A percentile compares a stretch with the other conserved stretches of the same genome.
Evolutionary conservation across 2,113 vertebrate species (phyloP).

Genomic region (Hucho hucho): DNA sequence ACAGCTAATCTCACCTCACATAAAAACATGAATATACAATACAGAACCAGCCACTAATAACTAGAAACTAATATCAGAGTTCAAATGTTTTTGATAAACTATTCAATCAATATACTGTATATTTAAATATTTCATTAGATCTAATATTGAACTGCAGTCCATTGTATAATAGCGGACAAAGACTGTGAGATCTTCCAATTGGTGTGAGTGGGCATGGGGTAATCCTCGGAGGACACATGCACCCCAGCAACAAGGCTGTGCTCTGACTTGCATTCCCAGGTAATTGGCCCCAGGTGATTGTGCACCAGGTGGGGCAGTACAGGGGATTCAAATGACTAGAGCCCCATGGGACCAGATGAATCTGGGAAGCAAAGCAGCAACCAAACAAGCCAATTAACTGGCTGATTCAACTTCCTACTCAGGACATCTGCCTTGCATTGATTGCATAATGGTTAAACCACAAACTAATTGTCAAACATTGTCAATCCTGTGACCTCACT

Average conservation of each 20-base stretch:
- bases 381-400: background rate
- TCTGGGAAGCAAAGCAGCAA: background rate
- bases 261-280: background rate
- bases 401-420: background rate
- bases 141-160: background rate
- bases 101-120: background rate
- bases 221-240: background rate
- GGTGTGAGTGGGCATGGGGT: background rate
- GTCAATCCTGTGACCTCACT: too few species aligned
- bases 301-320: conserved; percentile 1
- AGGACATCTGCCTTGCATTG: background rate
- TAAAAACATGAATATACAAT: too few species aligned
- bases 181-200: background rate
- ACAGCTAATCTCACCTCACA: too few species aligned
- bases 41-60: too few species aligned
- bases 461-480: too few species aligned
- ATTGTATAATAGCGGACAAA: background rate
- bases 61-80: too few species aligned
- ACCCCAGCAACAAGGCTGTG: background rate
- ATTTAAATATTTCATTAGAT: background rate
- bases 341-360: background rate
- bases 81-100: too few species aligned
- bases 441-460: background rate
- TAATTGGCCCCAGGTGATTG: conserved; percentile 11
- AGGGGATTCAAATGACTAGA: background rate